phyloP scores from a whole-genome alignment of 2,797 vertebrate species.

The Falco cherrug region DNA sequence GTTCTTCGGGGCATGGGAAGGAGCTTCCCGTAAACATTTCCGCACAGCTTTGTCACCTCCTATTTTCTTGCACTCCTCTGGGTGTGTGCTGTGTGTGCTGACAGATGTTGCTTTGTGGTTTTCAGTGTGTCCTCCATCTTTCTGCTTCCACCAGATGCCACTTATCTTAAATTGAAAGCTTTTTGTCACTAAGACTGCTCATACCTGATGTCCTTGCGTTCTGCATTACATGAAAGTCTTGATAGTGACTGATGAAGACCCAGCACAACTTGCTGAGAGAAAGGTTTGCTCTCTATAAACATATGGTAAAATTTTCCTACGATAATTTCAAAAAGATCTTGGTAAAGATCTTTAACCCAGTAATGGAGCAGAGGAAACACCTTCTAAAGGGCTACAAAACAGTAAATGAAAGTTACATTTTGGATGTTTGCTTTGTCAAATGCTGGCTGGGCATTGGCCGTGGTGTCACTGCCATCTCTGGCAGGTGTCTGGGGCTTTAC shows the following conservation, averaged over 20 bases:
- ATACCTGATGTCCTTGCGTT: not conserved
- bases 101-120: not conserved
- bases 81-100: not conserved
- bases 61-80: rapidly evolving
- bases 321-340: not conserved
- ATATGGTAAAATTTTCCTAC: not conserved
- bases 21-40: not conserved
- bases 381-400: not conserved
- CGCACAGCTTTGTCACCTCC: not conserved
- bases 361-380: not conserved
- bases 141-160: not conserved
- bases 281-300: not conserved
- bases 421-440: not conserved
- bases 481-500: not conserved
- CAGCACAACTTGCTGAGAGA: not conserved
- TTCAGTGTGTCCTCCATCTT: not conserved
- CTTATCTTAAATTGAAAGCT: not conserved
- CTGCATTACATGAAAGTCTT: not conserved
- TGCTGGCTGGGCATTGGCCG: not conserved
- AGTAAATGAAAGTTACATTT: not conserved
- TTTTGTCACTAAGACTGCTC: not conserved
- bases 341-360: not conserved
- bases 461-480: rapidly evolving
- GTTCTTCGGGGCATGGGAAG: not conserved
- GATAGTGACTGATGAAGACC: not conserved